These are phyloP conservation scores for Peromyscus eremicus DNA, from an alignment of 2,797 vertebrate species.

Conservation along the genomic window DNA sequence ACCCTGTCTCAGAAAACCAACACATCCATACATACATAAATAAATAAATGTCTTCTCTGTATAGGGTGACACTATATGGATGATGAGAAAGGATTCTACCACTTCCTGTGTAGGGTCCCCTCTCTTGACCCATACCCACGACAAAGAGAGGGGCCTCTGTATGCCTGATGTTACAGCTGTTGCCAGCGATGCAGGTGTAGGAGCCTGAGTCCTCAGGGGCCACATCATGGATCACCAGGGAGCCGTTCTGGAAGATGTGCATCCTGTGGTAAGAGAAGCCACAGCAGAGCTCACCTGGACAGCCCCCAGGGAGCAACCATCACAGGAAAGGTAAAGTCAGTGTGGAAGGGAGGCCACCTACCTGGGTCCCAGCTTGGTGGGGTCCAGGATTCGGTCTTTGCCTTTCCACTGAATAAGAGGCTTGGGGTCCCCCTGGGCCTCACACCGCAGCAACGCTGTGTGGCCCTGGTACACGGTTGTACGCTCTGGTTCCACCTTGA, in stretches of 20 bases:
- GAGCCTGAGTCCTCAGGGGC: slow-evolving; percentile 94
- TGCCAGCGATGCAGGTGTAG: slow-evolving; percentile 97
- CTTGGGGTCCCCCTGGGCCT: slow-evolving; percentile 94
- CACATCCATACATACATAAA: too few relatives aligned
- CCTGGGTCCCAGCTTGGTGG: slow-evolving; percentile 90
- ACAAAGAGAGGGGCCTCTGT: slow-evolving; percentile 94
- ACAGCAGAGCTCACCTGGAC: neutral
- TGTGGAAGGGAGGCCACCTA: slow-evolving; percentile 56
- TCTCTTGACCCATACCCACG: slow-evolving; percentile 91
- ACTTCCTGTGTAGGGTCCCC: neutral
- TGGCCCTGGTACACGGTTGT: slow-evolving; percentile 98
- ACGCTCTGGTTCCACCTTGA: slow-evolving; percentile 95
- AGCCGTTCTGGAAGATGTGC: slow-evolving; percentile 97
- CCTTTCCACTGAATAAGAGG: slow-evolving; percentile 97
- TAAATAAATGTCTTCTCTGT: neutral
- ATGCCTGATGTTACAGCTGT: slow-evolving; percentile 97
- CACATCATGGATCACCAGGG: slow-evolving; percentile 94
- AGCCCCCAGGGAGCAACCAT: neutral
- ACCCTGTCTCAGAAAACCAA: too few relatives aligned
- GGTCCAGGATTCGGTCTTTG: slow-evolving; percentile 94
- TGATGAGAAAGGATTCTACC: neutral
- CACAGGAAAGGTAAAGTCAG: neutral
- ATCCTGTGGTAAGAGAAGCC: slow-evolving; percentile 90
- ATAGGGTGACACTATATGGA: rapidly evolving
- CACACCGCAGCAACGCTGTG: slow-evolving; percentile 96